A percentile compares a stretch with the other conserved stretches of the same genome.
Conservation (phyloP, 1,140 invertebrate species). For the Lucilia sericata region DNA sequence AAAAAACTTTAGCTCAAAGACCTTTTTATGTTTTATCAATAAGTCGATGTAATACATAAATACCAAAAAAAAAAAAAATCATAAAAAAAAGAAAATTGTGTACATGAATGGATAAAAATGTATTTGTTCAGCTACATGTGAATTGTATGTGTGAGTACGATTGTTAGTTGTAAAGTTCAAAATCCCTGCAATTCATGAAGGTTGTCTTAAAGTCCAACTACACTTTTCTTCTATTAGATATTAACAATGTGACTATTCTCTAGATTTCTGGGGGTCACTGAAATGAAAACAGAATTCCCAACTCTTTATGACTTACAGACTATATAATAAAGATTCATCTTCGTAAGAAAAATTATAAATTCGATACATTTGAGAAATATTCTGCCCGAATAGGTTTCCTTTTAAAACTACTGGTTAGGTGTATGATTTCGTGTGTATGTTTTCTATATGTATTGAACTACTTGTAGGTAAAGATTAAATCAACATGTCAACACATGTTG, state of each 20-base stretch:
- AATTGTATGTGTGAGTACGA: not conserved
- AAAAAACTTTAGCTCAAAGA: no score
- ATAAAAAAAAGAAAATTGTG: not conserved
- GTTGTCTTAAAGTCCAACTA: no score
- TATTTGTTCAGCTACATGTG: not conserved
- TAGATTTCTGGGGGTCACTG: no score
- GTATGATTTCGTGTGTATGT: not conserved
- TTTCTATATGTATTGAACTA: not conserved
- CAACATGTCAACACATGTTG: constrained; percentile 28
- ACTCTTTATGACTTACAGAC: no score
- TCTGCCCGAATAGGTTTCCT: no score
- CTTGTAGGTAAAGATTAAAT: constrained; percentile 29
- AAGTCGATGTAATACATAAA: not conserved
- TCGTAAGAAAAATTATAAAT: no score
- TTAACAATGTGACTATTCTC: no score
- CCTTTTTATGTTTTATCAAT: constrained; percentile 11
- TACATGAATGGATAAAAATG: not conserved
- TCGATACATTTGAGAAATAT: no score
- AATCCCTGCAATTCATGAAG: no score
- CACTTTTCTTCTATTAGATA: no score
- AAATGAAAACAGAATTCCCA: no score
- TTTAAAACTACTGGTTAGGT: not conserved
- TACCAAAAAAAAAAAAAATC: not conserved
- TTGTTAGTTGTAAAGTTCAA: not conserved
- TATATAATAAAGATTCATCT: no score